Evolutionary conservation across 2,113 vertebrate species (phyloP).

Genomic region (Pelodiscus sinensis): DNA sequence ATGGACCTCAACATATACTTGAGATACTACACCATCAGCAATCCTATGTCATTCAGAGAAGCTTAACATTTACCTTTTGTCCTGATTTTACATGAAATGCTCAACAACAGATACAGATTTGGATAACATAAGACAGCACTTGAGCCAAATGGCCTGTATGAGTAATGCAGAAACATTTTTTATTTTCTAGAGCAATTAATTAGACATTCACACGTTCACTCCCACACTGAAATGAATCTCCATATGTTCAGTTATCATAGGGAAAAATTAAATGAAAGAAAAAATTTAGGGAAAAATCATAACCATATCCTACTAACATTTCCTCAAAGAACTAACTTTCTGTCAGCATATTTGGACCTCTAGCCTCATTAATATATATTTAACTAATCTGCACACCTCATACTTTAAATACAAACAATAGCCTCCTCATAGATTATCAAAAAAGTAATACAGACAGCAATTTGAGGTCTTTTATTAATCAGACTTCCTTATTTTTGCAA

Average conservation of each 20-base stretch:
- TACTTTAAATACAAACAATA: slow-evolving; percentile 18
- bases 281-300: slow-evolving; percentile 38
- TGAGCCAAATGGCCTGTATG: slow-evolving; percentile 39
- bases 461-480: neutral
- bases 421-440: neutral
- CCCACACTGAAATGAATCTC: slow-evolving; percentile 68
- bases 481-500: neutral
- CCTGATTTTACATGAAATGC: neutral
- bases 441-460: neutral
- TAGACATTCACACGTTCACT: slow-evolving; percentile 59
- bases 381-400: slow-evolving; percentile 18
- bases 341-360: slow-evolving; percentile 25
- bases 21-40: neutral
- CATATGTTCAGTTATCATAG: slow-evolving; percentile 63
- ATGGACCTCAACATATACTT: neutral
- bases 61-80: slow-evolving; percentile 11
- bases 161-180: slow-evolving; percentile 56
- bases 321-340: slow-evolving; percentile 42
- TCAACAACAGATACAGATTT: slow-evolving; percentile 8
- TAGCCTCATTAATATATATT: slow-evolving; percentile 36
- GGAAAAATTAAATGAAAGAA: slow-evolving; percentile 13
- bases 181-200: slow-evolving; percentile 67
- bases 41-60: neutral
- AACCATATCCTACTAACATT: neutral
- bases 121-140: slow-evolving; percentile 10